Evolutionary conservation across 2,113 vertebrate species (phyloP).

Genomic region (Oenanthe oenanthe): DNA sequence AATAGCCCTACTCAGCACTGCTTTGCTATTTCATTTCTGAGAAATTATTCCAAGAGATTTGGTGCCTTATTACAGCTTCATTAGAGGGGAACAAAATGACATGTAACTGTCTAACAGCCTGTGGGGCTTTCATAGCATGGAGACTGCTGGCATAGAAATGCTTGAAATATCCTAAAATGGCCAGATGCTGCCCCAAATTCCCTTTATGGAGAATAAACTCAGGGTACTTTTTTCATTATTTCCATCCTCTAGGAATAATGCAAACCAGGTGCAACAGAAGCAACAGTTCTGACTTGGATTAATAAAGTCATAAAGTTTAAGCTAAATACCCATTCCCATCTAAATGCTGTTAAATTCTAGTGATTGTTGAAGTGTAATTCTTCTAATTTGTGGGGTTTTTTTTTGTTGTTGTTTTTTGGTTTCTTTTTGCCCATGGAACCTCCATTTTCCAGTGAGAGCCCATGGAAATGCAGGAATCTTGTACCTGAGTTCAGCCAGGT

Average conservation of each 20-base stretch:
- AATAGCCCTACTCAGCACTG: not conserved
- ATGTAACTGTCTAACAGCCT: not conserved
- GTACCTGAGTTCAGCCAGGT: not conserved
- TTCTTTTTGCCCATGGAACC: not conserved
- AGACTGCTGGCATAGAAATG: not conserved
- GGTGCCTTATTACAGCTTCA: not conserved
- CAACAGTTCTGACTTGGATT: not conserved
- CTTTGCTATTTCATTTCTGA: not conserved
- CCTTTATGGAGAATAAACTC: not conserved
- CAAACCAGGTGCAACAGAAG: not conserved
- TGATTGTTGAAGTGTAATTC: not conserved
- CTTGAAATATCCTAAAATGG: not conserved
- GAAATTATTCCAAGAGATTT: not conserved
- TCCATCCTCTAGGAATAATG: not conserved
- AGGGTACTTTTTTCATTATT: not conserved
- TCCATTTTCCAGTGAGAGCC: not conserved
- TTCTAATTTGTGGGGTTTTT: not conserved
- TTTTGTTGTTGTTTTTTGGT: too few relatives aligned
- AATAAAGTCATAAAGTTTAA: not conserved
- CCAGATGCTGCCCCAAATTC: not conserved
- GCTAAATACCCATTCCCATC: not conserved
- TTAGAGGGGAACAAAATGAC: not conserved
- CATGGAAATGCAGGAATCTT: not conserved
- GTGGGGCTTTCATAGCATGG: not conserved
- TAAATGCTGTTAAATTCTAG: not conserved